Conservation (phyloP, 2,797 vertebrate genomes). For the Argentina silus region DNA sequence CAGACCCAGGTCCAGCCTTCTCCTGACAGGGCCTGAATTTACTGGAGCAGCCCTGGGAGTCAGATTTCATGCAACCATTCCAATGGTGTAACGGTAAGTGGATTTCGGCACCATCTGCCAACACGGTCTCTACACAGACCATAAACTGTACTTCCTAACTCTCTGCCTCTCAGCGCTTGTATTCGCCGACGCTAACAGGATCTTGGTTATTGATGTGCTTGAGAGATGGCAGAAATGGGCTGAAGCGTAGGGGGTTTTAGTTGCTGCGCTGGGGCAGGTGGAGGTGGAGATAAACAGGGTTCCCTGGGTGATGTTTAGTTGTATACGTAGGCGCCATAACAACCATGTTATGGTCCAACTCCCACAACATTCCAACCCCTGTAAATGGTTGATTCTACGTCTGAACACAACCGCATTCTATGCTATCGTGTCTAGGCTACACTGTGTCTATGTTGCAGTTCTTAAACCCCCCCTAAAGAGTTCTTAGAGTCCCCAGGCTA, state of each 20-base stretch:
- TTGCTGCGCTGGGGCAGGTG: background rate
- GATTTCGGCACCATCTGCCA: conserved; percentile 49
- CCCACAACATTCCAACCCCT: background rate
- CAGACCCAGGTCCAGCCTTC: conserved; percentile 49
- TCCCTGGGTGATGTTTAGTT: conserved; percentile 45
- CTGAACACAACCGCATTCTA: conserved; percentile 18
- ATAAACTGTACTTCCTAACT: conserved; percentile 29
- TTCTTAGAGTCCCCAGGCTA: background rate
- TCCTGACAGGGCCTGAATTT: conserved; percentile 68
- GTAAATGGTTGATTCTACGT: conserved; percentile 10
- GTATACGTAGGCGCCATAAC: conserved; percentile 4
- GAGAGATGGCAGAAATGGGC: conserved; percentile 22
- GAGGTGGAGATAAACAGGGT: conserved; percentile 22
- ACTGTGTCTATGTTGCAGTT: background rate
- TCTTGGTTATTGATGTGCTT: conserved; percentile 22
- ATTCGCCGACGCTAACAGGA: conserved; percentile 23
- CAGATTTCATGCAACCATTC: conserved; percentile 85
- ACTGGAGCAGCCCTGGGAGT: conserved; percentile 70
- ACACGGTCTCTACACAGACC: conserved; percentile 28
- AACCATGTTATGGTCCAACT: background rate
- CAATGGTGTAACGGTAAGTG: conserved; percentile 86
- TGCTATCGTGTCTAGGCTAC: conserved; percentile 28
- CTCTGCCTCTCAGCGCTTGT: conserved; percentile 15
- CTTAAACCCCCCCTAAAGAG: background rate
- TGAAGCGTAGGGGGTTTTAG: conserved; percentile 10